Conservation (phyloP, 2,113 vertebrate genomes). For the Eretmochelys imbricata region DNA sequence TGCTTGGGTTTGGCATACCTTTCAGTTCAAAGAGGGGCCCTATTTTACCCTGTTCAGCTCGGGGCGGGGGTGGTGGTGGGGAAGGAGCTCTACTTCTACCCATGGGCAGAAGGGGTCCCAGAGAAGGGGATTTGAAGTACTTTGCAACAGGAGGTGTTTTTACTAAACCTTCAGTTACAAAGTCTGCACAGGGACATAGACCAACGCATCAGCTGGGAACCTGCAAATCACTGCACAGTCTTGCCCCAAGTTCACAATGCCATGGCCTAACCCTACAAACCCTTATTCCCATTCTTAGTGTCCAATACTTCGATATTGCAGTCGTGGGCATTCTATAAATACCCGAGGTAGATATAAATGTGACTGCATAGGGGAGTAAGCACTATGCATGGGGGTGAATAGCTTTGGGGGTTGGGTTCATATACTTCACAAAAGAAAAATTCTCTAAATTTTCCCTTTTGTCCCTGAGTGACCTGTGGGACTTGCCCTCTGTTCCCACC, state of each 20-base stretch:
- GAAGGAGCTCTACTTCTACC: not conserved
- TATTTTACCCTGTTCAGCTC: not conserved
- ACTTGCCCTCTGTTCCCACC: not conserved
- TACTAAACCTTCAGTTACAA: not conserved
- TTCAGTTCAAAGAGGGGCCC: not conserved
- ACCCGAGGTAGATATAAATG: too few species aligned
- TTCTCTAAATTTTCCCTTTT: not conserved
- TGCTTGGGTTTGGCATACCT: not conserved
- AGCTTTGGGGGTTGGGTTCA: too few species aligned
- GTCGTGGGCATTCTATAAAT: too few species aligned
- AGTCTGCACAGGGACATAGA: not conserved
- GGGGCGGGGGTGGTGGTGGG: fast-evolving
- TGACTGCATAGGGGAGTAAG: not conserved
- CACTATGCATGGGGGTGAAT: too few species aligned
- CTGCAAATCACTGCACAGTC: not conserved
- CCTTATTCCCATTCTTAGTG: not conserved
- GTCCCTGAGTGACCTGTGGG: not conserved
- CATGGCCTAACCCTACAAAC: not conserved
- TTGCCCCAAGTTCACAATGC: not conserved
- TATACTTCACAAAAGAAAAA: too few species aligned
- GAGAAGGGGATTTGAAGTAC: too few species aligned
- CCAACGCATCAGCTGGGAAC: too few species aligned
- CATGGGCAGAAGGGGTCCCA: too few species aligned
- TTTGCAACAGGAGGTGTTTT: not conserved
- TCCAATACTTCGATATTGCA: too few species aligned